phyloP scores from a whole-genome alignment of 2,797 vertebrate genomes.

The Myotis findleyi region DNA sequence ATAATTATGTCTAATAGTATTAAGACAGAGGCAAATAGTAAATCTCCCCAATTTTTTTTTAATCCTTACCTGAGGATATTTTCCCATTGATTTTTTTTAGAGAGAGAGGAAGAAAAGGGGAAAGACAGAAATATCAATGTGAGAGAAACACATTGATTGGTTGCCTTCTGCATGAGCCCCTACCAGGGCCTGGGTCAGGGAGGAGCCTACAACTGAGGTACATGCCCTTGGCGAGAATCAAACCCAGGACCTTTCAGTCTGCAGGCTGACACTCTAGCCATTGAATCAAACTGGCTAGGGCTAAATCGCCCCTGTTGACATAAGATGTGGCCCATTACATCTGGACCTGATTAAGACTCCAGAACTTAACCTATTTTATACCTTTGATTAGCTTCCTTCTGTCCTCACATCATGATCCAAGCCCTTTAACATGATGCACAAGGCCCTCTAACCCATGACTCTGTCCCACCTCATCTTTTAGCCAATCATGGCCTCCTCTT shows the following conservation, averaged over 20 bases:
- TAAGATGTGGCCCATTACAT: background rate
- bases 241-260: too few species aligned
- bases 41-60: background rate
- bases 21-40: conserved; percentile 25
- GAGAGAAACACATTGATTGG: too few species aligned
- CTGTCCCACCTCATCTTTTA: background rate
- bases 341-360: background rate
- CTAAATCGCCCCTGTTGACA: background rate
- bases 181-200: too few species aligned
- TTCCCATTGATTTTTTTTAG: too few species aligned
- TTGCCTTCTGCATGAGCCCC: too few species aligned
- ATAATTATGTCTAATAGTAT: background rate
- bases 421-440: background rate
- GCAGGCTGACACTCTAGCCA: too few species aligned
- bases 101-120: too few species aligned
- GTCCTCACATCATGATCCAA: background rate
- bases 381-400: background rate
- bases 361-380: background rate
- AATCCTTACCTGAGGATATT: too few species aligned
- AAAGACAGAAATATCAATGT: too few species aligned
- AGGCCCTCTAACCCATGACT: background rate
- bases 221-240: too few species aligned
- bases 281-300: too few species aligned
- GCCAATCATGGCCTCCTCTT: background rate
- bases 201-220: too few species aligned